Conservation (phyloP, 2,888 invertebrate genomes). For the Aphidius colemani region DNA sequence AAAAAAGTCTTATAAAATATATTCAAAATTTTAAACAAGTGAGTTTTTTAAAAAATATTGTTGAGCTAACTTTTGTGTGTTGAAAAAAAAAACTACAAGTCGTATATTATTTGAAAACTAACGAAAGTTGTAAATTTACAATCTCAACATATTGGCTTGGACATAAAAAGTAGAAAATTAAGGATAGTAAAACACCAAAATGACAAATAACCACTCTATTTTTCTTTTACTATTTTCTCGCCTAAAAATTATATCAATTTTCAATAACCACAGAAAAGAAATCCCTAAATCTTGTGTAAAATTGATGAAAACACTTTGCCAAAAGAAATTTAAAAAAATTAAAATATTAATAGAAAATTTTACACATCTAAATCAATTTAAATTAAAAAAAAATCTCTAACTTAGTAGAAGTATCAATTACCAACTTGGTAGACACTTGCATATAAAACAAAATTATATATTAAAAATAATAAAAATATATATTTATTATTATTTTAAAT, state of each 20-base stretch:
- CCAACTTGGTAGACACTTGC: too few relatives aligned
- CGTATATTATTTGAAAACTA: constrained; percentile 32
- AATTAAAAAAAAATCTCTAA: too few relatives aligned
- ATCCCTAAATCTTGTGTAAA: constrained; percentile 22
- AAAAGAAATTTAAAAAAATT: too few relatives aligned
- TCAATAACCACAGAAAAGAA: constrained; percentile 30
- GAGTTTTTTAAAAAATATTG: too few relatives aligned
- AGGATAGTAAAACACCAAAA: constrained; percentile 58
- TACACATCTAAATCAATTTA: constrained; percentile 5
- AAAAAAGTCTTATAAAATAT: too few relatives aligned
- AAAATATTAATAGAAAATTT: neutral
- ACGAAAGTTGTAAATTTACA: constrained; percentile 56
- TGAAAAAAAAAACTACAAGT: constrained; percentile 5
- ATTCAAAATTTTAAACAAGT: too few relatives aligned
- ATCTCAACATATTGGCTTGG: constrained; percentile 57
- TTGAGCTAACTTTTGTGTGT: too few relatives aligned
- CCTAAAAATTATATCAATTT: constrained; percentile 18
- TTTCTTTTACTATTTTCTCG: constrained; percentile 12
- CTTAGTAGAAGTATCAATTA: too few relatives aligned
- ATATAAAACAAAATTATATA: too few relatives aligned
- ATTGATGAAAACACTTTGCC: constrained; percentile 18
- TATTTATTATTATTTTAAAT: too few relatives aligned
- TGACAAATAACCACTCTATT: constrained; percentile 38
- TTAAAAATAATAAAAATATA: too few relatives aligned
- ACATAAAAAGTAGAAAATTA: constrained; percentile 54